Evolutionary conservation across 1,140 invertebrate species (phyloP), one percentile per base, ranked within the genome.

Genomic region (Latrodectus geometricus): DNA sequence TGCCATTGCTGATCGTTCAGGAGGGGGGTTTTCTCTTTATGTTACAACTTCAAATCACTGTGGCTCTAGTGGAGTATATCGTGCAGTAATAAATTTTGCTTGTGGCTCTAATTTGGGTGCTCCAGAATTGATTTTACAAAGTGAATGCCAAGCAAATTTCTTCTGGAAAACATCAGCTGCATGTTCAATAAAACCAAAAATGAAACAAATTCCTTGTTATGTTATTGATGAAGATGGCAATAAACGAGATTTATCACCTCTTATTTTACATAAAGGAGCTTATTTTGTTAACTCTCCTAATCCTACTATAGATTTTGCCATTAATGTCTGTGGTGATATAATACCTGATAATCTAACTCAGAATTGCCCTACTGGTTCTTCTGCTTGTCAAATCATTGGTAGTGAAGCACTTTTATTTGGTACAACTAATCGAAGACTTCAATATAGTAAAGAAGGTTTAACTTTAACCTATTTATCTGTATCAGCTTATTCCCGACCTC

Each of bases 121-220:
- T 48, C 74, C 86, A 12, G n/a, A 87, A 23, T 74, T 88, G 9
- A 15, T 73, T 69, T 52, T 80, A n/a, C 65, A 35, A 35, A 61
- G 84, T 21, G 21, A 77, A 35, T 88, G 88, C 35, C 49, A 69
- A 61, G 86, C 69, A 2, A 77, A 86, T 73, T 82, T 88, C 14
- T 56, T 70, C 35, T 88, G 88, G 88, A 85, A 61, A 69, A 88
- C 88, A 17, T 88, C 78, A n/a, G 86, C 87, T 56, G 86, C 83
- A 9, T 88, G 88, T 70, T 14, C 0, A 52, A 50, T 21, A 9
- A 70, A 73, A 52, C 69, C 75, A 48, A 72, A 80, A 50, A 56
- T 5, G n/a, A 85, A 82, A 50, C 81, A 88, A 75, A 69, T 82
- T 50, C 77, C 77, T 54, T 89, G 88, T 52, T 89, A 89, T 79